Evolutionary conservation across 2,113 vertebrate species (phyloP).

Genomic region (Xenotilapia caudafasciata): DNA sequence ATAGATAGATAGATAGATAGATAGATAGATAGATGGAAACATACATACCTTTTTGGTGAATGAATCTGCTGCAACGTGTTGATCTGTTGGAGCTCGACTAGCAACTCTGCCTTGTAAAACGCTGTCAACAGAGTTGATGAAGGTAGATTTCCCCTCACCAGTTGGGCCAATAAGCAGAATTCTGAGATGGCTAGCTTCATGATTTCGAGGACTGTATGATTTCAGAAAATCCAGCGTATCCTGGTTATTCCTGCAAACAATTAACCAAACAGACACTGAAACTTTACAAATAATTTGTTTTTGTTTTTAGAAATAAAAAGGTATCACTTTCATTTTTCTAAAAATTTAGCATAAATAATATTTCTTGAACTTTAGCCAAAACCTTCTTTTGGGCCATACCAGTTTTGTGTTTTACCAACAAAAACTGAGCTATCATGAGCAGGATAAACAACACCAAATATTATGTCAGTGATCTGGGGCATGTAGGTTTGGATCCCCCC

Average conservation of each 20-base stretch:
- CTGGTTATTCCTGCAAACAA: not conserved
- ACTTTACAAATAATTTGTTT: not conserved
- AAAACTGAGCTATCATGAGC: not conserved
- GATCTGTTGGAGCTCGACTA: not conserved
- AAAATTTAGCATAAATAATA: not conserved
- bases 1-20: not conserved
- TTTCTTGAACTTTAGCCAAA: not conserved
- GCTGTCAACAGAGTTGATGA: constrained; percentile 40
- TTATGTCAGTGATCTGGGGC: not conserved
- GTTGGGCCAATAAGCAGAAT: constrained; percentile 21
- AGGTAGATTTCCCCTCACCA: constrained; percentile 38
- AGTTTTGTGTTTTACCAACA: not conserved
- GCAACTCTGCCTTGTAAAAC: not conserved
- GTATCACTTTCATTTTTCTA: not conserved
- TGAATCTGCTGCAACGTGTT: fast-evolving
- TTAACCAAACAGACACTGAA: not conserved
- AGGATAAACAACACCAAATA: not conserved
- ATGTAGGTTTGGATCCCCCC: not conserved
- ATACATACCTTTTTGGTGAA: not conserved
- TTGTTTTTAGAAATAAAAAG: not conserved
- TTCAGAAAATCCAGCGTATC: not conserved
- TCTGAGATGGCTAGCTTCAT: not conserved
- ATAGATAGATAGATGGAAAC: not conserved
- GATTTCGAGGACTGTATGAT: not conserved
- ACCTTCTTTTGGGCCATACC: not conserved